phyloP scores from a whole-genome alignment of 2,113 vertebrate genomes.

The Zapus hudsonius region DNA sequence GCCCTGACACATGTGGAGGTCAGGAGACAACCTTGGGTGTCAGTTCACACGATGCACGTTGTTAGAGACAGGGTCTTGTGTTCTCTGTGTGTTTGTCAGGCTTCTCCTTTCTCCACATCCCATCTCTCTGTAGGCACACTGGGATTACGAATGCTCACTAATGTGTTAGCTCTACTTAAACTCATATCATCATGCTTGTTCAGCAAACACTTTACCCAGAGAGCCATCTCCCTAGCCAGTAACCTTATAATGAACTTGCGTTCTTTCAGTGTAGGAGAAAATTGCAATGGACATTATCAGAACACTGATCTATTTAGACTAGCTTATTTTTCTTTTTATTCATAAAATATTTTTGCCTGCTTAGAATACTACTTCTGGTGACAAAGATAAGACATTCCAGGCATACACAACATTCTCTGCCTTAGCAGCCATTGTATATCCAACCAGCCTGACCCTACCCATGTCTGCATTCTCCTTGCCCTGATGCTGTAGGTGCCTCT shows the following conservation, averaged over 20 bases:
- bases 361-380: neutral
- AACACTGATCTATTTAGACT: constrained; percentile 11
- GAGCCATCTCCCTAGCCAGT: neutral
- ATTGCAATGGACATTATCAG: neutral
- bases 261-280: constrained; percentile 13
- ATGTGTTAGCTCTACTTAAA: too few relatives aligned
- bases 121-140: too few relatives aligned
- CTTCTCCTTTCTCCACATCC: too few relatives aligned
- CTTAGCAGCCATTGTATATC: neutral
- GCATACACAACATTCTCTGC: neutral
- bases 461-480: too few relatives aligned
- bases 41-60: too few relatives aligned
- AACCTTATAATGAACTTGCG: neutral
- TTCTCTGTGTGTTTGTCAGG: too few relatives aligned
- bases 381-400: neutral
- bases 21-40: too few relatives aligned
- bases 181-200: too few relatives aligned
- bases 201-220: too few relatives aligned
- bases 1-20: too few relatives aligned
- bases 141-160: too few relatives aligned
- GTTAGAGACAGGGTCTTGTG: too few relatives aligned
- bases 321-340: neutral
- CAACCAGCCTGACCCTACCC: neutral
- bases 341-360: constrained; percentile 22
- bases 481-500: neutral